phyloP scores from a whole-genome alignment of 2,888 invertebrate genomes.

The Leucophenga montana region DNA sequence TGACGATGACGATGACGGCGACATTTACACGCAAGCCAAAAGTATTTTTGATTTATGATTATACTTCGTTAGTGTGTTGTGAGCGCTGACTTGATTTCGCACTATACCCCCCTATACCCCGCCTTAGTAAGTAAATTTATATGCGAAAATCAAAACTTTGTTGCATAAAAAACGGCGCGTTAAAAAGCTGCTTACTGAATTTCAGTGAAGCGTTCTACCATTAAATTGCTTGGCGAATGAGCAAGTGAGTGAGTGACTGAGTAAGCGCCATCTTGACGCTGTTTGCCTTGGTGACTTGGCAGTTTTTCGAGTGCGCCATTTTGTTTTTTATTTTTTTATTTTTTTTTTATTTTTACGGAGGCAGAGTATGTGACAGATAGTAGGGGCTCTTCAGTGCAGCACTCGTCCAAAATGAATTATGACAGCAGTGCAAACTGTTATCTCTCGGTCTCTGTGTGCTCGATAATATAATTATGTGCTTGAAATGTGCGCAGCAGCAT shows the following conservation, averaged over 20 bases:
- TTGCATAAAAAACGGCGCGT: slow-evolving; percentile 7
- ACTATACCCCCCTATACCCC: slow-evolving; percentile 26
- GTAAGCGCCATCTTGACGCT: background rate
- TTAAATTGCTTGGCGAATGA: slow-evolving; percentile 44
- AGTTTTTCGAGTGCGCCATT: too few relatives aligned
- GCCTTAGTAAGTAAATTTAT: slow-evolving; percentile 1
- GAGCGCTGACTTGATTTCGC: too few relatives aligned
- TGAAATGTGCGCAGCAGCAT: background rate
- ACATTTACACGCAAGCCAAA: slow-evolving; percentile 11
- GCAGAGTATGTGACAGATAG: too few relatives aligned
- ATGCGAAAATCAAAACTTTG: background rate
- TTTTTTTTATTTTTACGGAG: too few relatives aligned
- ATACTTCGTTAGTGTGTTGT: slow-evolving; percentile 19
- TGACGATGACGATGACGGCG: background rate
- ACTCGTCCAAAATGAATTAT: slow-evolving; percentile 10
- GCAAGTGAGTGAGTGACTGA: background rate
- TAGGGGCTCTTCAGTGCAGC: background rate
- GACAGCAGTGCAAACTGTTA: background rate
- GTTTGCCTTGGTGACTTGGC: slow-evolving; percentile 12
- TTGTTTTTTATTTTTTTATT: too few relatives aligned
- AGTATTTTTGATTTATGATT: slow-evolving; percentile 27
- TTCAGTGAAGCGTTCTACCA: slow-evolving; percentile 50
- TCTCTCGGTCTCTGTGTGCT: background rate
- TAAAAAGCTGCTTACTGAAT: slow-evolving; percentile 25
- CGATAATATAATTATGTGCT: slow-evolving; percentile 21